Evolutionary conservation across 2,888 invertebrate genomes (phyloP).

Genomic region (Xanthorhoe spadicearia): DNA sequence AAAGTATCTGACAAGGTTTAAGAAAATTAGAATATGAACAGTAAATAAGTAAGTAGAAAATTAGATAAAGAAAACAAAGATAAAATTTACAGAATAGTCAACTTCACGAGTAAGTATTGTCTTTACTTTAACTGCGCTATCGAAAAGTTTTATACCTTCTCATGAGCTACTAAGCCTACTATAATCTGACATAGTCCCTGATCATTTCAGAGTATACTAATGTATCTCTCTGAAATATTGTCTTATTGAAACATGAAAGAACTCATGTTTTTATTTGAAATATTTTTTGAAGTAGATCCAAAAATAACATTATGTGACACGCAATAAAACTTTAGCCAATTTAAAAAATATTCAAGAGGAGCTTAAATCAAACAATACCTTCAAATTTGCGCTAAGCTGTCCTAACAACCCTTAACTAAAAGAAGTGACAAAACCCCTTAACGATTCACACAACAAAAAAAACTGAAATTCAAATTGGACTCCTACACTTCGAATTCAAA

Average conservation of each 20-base stretch:
- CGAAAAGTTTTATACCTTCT: no score
- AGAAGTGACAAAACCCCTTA: slow-evolving; percentile 66
- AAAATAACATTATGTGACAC: not conserved
- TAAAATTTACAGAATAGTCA: no score
- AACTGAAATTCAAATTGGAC: slow-evolving; percentile 3
- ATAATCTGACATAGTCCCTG: no score
- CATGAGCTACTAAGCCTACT: no score
- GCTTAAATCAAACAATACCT: slow-evolving; percentile 26
- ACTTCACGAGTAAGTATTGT: no score
- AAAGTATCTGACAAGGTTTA: slow-evolving; percentile 12
- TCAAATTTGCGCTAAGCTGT: slow-evolving; percentile 59
- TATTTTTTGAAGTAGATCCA: no score
- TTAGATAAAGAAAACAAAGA: no score
- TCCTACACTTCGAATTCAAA: slow-evolving; percentile 2
- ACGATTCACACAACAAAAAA: slow-evolving; percentile 56
- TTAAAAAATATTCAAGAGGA: slow-evolving; percentile 5
- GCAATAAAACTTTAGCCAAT: not conserved
- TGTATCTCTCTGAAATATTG: no score
- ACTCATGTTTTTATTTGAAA: no score
- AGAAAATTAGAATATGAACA: slow-evolving; percentile 2
- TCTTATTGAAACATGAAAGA: no score
- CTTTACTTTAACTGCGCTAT: no score
- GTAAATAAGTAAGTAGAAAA: not conserved
- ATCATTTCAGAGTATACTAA: no score
- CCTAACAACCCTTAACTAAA: slow-evolving; percentile 71